Evolutionary conservation across 1,140 invertebrate genomes (phyloP), one percentile per base, ranked within the genome.

Genomic region (Drosophila simulans): DNA sequence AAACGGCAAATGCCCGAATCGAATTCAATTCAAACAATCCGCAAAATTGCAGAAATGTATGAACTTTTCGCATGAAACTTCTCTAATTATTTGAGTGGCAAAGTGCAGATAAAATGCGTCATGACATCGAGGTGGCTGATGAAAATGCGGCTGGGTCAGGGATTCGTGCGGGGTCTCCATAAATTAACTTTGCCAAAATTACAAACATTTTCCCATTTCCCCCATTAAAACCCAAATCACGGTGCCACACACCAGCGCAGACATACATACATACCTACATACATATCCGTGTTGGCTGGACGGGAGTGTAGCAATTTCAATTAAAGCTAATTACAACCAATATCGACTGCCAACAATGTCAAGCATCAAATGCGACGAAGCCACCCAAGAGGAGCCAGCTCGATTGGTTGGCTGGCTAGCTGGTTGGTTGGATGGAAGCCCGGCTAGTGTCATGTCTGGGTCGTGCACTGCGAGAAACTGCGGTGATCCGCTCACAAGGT

Each of bases 251-350:
- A 45, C 34, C 35, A 35, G 43, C 37, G 31, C 11, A 17, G 20
- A 12, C 25, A 20, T 20, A 20, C 20, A 20, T 20, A 20, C 20
- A 20, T 20, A 22, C 34, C 42, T 27, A 17, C 27, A 45, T 31
- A 35, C 45, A 65, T 51, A 51, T 58, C 45, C 31, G 40, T 57
- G 70, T 52, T 59, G 51, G 70, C 62, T 76, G 70, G 69, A 76
- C 66, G 75, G 79, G 68, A 76, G 71, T 84, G 85, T 65, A 89
- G 84, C 85, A 90, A 89, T 89, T 89, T 89, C 84, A 89, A 89
- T 89, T 89, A 89, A 89, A 89, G 80, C 84, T 89, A 89, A 89
- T 89, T 89, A 89, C 84, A 90, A 80, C 84, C 84, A 84, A 89
- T 89, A 89, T 89, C 85, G 84, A 89, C 86, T 90, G 84, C 85